Conservation (phyloP, 2,113 vertebrate genomes). For the Callospermophilus lateralis region DNA sequence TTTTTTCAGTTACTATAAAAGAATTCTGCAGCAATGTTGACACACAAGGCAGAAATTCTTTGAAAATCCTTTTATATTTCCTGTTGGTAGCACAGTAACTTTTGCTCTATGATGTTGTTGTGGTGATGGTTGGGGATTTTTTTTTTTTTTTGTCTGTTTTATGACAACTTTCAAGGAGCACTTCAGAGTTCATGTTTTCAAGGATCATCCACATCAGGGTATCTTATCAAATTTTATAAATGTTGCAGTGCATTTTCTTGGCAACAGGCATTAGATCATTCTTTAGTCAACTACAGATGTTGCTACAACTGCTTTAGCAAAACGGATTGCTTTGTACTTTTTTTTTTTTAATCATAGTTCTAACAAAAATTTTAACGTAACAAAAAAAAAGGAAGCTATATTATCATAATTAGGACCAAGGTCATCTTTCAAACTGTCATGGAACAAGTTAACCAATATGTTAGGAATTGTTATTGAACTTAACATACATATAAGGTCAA, state of each 20-base stretch:
- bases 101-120: conserved; percentile 81
- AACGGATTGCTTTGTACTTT: conserved; percentile 87
- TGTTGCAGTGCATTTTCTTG: conserved; percentile 69
- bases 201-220: conserved; percentile 82
- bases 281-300: conserved; percentile 88
- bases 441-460: conserved; percentile 45
- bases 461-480: conserved; percentile 72
- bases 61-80: conserved; percentile 88
- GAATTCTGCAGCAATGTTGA: conserved; percentile 89
- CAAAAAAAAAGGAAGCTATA: conserved; percentile 49
- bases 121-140: conserved; percentile 27
- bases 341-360: conserved; percentile 43
- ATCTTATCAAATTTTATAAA: conserved; percentile 85
- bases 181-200: conserved; percentile 85
- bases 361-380: conserved; percentile 75
- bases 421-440: neutral
- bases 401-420: neutral
- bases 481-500: conserved; percentile 48
- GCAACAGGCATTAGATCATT: conserved; percentile 84
- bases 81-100: conserved; percentile 87
- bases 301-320: conserved; percentile 85
- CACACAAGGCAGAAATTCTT: conserved; percentile 87
- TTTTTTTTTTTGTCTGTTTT: conserved; percentile 64
- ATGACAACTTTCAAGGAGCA: conserved; percentile 86
- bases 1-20: conserved; percentile 85